phyloP scores from a whole-genome alignment of 64 coral and sea anemone species.

The Acropora yongei region DNA sequence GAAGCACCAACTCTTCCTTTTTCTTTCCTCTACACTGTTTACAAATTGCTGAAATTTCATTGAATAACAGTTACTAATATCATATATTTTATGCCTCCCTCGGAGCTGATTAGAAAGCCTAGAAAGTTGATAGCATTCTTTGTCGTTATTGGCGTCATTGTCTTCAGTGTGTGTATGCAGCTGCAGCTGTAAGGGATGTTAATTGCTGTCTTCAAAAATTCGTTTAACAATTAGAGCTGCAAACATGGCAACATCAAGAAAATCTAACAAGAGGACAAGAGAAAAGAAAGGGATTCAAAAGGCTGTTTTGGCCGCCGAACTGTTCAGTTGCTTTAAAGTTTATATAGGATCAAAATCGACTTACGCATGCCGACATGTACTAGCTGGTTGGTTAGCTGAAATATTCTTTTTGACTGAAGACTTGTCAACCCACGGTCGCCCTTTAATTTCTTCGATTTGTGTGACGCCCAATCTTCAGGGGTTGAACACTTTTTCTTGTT shows the following conservation, averaged over 20 bases:
- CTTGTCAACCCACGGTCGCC: slow-evolving; percentile 64
- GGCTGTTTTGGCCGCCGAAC: too few relatives aligned
- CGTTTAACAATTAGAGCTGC: slow-evolving; percentile 6
- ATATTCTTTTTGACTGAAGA: slow-evolving; percentile 52
- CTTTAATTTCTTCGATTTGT: slow-evolving; percentile 64
- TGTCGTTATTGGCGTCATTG: slow-evolving; percentile 1
- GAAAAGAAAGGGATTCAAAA: slow-evolving; percentile 10
- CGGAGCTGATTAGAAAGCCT: not conserved
- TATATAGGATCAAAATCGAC: too few relatives aligned
- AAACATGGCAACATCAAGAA: slow-evolving; percentile 17
- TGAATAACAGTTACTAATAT: too few relatives aligned
- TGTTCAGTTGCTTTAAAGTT: too few relatives aligned
- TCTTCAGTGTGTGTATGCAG: not conserved
- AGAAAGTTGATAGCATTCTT: not conserved
- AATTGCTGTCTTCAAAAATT: not conserved
- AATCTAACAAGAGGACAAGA: not conserved
- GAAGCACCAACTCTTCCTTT: slow-evolving; percentile 19
- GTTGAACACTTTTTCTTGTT: slow-evolving; percentile 40
- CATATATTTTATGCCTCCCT: not conserved
- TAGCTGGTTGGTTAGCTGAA: not conserved
- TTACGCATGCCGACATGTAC: too few relatives aligned
- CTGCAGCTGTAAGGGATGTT: not conserved
- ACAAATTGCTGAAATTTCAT: too few relatives aligned
- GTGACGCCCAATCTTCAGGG: slow-evolving; percentile 7
- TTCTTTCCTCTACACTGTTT: too few relatives aligned